phyloP scores from a whole-genome alignment of 2,797 vertebrate genomes.

The Eulemur rubriventer region DNA sequence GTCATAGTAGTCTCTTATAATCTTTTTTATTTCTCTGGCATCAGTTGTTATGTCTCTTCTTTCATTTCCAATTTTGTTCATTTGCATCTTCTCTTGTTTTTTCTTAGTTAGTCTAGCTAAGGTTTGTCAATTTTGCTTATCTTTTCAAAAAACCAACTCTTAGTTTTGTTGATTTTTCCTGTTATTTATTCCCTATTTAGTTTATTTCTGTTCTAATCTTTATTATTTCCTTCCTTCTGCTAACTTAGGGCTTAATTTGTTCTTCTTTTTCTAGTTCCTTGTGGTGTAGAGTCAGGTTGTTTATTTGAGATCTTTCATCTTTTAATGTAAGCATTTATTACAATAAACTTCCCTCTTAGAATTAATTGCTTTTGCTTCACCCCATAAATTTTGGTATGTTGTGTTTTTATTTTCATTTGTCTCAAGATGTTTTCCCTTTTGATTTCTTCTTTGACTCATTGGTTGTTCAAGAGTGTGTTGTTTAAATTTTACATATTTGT shows the following conservation, averaged over 20 bases:
- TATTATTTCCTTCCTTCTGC: background rate
- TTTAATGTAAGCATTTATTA: too few relatives aligned
- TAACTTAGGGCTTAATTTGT: background rate
- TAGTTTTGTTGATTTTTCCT: background rate
- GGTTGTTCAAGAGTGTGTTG: too few relatives aligned
- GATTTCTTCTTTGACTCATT: too few relatives aligned
- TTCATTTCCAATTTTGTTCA: background rate
- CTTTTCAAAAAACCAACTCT: background rate
- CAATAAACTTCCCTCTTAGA: too few relatives aligned
- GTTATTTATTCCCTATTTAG: background rate
- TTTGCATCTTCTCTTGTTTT: background rate
- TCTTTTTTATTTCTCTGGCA: background rate
- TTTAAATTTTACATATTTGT: too few relatives aligned
- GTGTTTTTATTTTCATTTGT: too few relatives aligned
- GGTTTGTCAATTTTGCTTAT: too few relatives aligned
- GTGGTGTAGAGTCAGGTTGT: background rate
- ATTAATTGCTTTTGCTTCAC: background rate
- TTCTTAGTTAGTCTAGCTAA: background rate
- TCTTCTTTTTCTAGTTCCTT: slow-evolving; percentile 1
- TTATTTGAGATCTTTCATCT: too few relatives aligned
- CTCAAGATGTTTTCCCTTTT: too few relatives aligned
- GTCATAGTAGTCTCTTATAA: background rate
- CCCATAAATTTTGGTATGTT: background rate
- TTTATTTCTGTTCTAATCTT: background rate
- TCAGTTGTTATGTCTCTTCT: background rate